phyloP scores from a whole-genome alignment of 1,140 invertebrate species.

The Zaprionus tsacasi region DNA sequence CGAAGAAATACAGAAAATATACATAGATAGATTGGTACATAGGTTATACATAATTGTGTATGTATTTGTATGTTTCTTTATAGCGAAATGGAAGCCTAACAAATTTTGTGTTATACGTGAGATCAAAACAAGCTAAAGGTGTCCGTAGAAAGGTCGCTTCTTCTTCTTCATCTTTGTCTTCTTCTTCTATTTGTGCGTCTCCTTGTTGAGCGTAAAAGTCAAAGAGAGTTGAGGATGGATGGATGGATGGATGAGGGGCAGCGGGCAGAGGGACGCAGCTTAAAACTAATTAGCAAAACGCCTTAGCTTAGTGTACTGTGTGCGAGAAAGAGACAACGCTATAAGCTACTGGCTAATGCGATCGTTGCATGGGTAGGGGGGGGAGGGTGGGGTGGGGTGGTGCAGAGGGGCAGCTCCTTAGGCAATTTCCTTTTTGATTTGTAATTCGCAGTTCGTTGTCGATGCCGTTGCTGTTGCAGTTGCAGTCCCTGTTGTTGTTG shows the following conservation, averaged over 20 bases:
- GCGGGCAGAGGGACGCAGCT: constrained; percentile 2
- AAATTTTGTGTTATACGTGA: constrained; percentile 64
- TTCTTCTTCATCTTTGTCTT: neutral
- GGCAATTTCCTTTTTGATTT: constrained; percentile 81
- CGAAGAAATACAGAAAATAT: constrained; percentile 42
- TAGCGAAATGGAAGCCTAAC: constrained; percentile 51
- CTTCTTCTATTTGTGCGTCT: constrained; percentile 40
- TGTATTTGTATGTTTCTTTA: constrained; percentile 10
- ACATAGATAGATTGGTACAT: constrained; percentile 18
- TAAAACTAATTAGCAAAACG: constrained; percentile 25
- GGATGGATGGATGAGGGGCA: neutral
- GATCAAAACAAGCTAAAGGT: constrained; percentile 71
- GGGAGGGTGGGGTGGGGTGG: neutral
- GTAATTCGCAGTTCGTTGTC: constrained; percentile 82
- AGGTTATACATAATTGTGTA: constrained; percentile 5
- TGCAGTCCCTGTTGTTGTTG: constrained; percentile 26
- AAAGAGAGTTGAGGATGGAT: constrained; percentile 2
- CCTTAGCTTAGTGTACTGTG: constrained; percentile 18
- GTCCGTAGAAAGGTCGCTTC: constrained; percentile 27
- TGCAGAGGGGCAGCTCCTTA: constrained; percentile 32
- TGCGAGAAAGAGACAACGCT: constrained; percentile 56
- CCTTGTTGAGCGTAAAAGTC: constrained; percentile 37
- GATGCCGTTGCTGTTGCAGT: constrained; percentile 39
- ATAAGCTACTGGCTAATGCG: constrained; percentile 36
- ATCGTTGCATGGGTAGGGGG: neutral